phyloP scores from a whole-genome alignment of 1,140 invertebrate species.

The Cotesia chilonis region DNA sequence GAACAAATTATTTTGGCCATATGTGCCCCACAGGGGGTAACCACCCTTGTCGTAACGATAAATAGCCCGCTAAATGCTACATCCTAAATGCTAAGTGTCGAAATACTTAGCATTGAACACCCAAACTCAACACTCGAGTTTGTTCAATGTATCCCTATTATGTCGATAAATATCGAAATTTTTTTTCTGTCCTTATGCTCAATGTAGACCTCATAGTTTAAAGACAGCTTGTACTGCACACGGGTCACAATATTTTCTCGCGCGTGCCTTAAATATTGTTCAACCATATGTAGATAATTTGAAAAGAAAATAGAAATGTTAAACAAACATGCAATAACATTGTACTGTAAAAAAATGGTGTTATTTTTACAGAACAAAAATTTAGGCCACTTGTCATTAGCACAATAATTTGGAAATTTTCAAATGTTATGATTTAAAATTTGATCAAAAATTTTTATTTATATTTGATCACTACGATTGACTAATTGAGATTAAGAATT shows the following conservation, averaged over 20 bases:
- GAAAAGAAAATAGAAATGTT: not conserved
- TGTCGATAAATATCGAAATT: constrained; percentile 37
- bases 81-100: constrained; percentile 40
- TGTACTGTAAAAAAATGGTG: no score
- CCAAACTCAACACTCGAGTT: constrained; percentile 30
- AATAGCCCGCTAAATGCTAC: constrained; percentile 54
- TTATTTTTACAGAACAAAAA: no score
- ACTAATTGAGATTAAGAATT: no score
- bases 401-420: no score
- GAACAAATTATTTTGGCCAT: constrained; percentile 57
- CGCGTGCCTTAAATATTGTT: constrained; percentile 19
- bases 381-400: no score
- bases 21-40: constrained; percentile 57
- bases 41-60: constrained; percentile 51
- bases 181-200: constrained; percentile 34
- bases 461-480: no score
- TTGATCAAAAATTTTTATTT: no score
- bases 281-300: not conserved
- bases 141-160: constrained; percentile 30
- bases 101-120: constrained; percentile 20
- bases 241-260: constrained; percentile 13
- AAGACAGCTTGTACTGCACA: not conserved
- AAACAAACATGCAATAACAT: not conserved
- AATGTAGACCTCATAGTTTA: not conserved
- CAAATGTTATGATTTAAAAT: no score